Evolutionary conservation across 2,797 vertebrate genomes (phyloP), one percentile per base, ranked within the genome.

Genomic region (Pangasius krempfi): DNA sequence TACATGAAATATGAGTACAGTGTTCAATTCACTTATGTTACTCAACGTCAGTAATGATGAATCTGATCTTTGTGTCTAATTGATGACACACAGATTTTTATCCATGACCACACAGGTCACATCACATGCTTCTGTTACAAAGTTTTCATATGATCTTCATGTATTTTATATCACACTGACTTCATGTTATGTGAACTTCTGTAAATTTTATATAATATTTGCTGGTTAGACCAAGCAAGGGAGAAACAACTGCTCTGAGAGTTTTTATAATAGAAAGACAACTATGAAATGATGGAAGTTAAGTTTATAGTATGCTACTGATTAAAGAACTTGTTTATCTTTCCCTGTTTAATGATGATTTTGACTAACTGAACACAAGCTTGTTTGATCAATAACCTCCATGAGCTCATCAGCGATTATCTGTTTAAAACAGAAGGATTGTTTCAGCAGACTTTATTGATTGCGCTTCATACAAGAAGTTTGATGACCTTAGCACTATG

Each of bases 41-140:
- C n/a, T 27, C 83, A 37, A 25, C 44, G 13, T 40, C 62, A 33
- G 58, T 83, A 52, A 88, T 40, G 58, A 81, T 68, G 76, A 30
- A 62, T 54, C 44, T 66, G 37, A 86, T 73, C 82, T 89, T 14
- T 73, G 52, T 76, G 83, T 44, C 68, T 81, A 52, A 80, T n/a
- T 87, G 75, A 76, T 30, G 62, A 86, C 27, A 22, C 33, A 70
- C 54, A 86, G 50, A 76, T 84, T 79, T 47, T 56, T 66, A 72
- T 30, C 37, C 73, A 47, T 89, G 54, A 52, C 37, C 47, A 73
- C 66, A 50, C 44, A 56, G 10, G 33, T 84, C n/a, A 60, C 56
- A 37, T 66, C 88, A 89, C 37, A 37, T 87, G 85, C 6, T 66
- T 30, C 72, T 52, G 62, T 33, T 50, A 52, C 73, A 27, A 40